Percentiles rank a stretch among this genome's conserved stretches.
Evolutionary conservation across 1,140 invertebrate genomes (phyloP).

Genomic region (Scaptodrosophila lebanonensis): DNA sequence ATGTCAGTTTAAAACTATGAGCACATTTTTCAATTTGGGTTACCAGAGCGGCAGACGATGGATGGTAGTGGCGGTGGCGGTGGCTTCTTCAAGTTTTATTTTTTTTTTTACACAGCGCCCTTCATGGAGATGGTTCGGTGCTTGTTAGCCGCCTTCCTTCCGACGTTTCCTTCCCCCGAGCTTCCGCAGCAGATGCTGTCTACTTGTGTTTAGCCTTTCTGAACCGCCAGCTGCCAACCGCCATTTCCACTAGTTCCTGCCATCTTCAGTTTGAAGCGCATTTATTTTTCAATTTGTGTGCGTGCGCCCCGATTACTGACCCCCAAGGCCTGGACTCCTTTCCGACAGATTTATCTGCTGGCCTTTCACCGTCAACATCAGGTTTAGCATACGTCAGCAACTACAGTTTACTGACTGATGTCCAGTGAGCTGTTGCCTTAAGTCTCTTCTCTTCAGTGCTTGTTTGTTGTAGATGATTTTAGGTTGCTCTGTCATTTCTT

Average conservation of each 20-base stretch:
- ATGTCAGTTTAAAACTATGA: conserved; percentile 57
- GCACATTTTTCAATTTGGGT: conserved; percentile 65
- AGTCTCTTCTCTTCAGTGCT: too few species aligned
- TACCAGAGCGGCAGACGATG: conserved; percentile 29
- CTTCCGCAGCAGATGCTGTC: conserved; percentile 39
- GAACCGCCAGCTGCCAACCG: conserved; percentile 9
- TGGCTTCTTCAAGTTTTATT: conserved; percentile 47
- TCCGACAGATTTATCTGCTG: conserved; percentile 8
- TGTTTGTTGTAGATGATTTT: too few species aligned
- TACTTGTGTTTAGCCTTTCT: conserved; percentile 34
- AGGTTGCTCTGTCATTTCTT: too few species aligned
- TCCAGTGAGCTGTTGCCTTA: too few species aligned
- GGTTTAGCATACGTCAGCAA: conserved; percentile 39
- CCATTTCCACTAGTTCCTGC: too few species aligned
- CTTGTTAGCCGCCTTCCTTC: conserved; percentile 58
- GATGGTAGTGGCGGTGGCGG: conserved; percentile 10
- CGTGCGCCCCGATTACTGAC: conserved; percentile 25
- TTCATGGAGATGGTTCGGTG: conserved; percentile 9
- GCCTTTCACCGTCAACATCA: conserved; percentile 31
- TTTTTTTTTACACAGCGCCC: conserved; percentile 43
- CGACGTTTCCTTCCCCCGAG: conserved; percentile 22
- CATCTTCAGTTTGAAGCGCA: conserved; percentile 55
- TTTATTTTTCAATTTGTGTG: conserved; percentile 62
- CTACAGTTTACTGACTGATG: conserved; percentile 44
- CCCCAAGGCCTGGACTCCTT: not conserved